Evolutionary conservation across 2,888 invertebrate genomes (phyloP).

Genomic region (Zaprionus bogoriensis): DNA sequence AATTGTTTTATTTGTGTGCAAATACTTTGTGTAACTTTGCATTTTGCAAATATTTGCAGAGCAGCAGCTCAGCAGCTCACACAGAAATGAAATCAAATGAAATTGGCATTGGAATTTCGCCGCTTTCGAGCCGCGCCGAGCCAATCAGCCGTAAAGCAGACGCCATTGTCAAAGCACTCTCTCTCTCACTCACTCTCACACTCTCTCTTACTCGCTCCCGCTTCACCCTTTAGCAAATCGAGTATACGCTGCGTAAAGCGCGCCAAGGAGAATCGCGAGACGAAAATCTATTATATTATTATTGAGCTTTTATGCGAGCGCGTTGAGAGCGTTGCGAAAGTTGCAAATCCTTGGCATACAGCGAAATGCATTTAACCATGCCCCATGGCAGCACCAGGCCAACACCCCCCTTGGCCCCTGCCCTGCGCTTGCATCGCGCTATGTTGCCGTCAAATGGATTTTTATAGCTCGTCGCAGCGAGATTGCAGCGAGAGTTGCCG

Average conservation of each 20-base stretch:
- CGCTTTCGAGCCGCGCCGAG: conserved; percentile 2
- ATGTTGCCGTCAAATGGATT: conserved; percentile 48
- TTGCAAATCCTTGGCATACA: conserved; percentile 46
- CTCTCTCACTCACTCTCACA: neutral
- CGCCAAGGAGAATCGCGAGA: conserved; percentile 38
- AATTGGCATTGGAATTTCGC: conserved; percentile 30
- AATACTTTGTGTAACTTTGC: conserved; percentile 44
- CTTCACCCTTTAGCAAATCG: conserved; percentile 41
- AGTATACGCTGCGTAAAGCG: conserved; percentile 44
- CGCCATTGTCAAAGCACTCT: conserved; percentile 7
- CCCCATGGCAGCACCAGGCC: neutral
- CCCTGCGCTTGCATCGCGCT: conserved; percentile 20
- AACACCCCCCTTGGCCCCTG: neutral
- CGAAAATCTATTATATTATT: conserved; percentile 62
- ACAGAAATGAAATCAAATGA: conserved; percentile 19
- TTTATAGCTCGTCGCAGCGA: conserved; percentile 43
- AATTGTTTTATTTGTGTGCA: conserved; percentile 24
- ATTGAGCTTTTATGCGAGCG: conserved; percentile 61
- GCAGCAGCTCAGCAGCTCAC: conserved; percentile 16
- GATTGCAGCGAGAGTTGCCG: no score
- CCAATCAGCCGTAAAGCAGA: conserved; percentile 37
- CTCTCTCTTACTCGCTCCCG: neutral
- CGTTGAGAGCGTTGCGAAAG: conserved; percentile 40
- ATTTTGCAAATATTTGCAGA: conserved; percentile 43
- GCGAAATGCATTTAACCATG: conserved; percentile 52